Base-by-base conservation (phyloP, 2,797 vertebrate species). In the Galago senegalensis region DNA sequence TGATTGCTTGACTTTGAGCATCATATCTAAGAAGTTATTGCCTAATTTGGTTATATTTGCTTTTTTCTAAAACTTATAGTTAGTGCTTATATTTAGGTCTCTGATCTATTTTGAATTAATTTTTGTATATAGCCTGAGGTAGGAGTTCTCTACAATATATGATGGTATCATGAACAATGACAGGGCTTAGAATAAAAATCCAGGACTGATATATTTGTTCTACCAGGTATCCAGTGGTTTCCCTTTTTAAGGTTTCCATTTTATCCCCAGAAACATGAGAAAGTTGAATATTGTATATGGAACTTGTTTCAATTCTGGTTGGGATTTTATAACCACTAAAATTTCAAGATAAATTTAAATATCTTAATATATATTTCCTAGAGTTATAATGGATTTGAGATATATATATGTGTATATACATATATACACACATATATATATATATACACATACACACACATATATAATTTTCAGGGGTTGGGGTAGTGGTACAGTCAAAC, bases 171-270 rank as follows among this genome's bases (percentile, higher is more conserved):
- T 75, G 37, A 77, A 73, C 46, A 61, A 20, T 31, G 8, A 56
- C n/a, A 76, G 9, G 21, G 31, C 34, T 76, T 93, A 76, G 23
- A 84, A 88, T 83, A 63, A 80, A 93, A 95, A 75, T 43, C 20
- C 14, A 81, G 23, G 11, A 3, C 16, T 88, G 60, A 95, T 82
- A 76, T 61, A 49, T 46, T 21, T 56, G 29, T 80, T n/a, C 37
- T 5, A 29, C 13, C 58, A 46, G 43, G 37, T 25, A 60, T 31
- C 23, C 89, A n/a, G 5, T 37, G 0, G 0, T 61, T 92, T 81
- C n/a, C 40, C 58, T n/a, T 72, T 89, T 11, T 10, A 7, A 1
- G 31, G 21, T 25, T 37, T 82, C 60, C 9, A 25, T 76, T 72
- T 93, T 87, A 37, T 77, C n/a, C 67, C n/a, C n/a, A 81, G 27